Conservation (phyloP, 2,113 vertebrate species). For the Chrysemys picta region DNA sequence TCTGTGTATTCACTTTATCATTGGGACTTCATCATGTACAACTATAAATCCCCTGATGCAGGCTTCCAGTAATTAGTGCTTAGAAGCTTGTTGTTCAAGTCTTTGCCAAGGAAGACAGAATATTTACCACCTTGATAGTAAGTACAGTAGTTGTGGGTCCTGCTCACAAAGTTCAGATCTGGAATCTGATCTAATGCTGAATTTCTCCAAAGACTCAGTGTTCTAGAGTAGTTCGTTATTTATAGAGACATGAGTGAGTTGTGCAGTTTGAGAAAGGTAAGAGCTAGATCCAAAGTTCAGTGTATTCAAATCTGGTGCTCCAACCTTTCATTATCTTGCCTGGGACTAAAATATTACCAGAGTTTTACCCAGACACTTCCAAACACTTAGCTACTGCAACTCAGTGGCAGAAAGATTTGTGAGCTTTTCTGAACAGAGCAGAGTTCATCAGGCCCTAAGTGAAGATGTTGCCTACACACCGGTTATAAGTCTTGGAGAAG, state of each 20-base stretch:
- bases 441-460: neutral
- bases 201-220: neutral
- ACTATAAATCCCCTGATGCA: neutral
- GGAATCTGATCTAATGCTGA: neutral
- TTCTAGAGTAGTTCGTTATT: neutral
- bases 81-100: neutral
- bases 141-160: neutral
- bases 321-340: neutral
- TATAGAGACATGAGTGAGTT: neutral
- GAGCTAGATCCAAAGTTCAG: neutral
- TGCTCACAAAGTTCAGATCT: neutral
- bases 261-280: neutral
- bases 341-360: neutral
- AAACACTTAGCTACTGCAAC: neutral
- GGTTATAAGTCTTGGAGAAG: neutral
- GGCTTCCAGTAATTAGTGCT: neutral
- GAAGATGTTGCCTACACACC: neutral
- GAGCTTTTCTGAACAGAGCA: neutral
- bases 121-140: neutral
- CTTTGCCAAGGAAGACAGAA: neutral
- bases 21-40: neutral
- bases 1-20: neutral
- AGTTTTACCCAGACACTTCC: neutral
- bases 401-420: neutral
- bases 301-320: neutral